Base-by-base conservation (phyloP, 2,113 vertebrate species). In the Zosterops borbonicus region DNA sequence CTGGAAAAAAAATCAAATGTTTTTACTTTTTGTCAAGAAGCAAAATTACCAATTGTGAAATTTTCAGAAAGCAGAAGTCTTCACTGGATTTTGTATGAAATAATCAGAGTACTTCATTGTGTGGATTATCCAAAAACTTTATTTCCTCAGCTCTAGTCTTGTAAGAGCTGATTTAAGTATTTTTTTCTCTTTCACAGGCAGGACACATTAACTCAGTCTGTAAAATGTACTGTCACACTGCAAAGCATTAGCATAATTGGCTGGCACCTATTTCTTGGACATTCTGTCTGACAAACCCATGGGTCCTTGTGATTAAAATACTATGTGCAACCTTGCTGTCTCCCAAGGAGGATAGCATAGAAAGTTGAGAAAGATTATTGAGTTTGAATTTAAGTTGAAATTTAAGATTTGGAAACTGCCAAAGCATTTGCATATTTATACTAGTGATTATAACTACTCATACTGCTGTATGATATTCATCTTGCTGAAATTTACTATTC, bases 211-310 rank as follows among this genome's bases (percentile, higher is more conserved):
- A 78, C 68, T 83, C 42, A 70, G 14, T 74, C 75, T 92, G 63
- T 92, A 92, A 91, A 95, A 94, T 95, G 31, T 96, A 88, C 67
- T 94, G 90, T 86, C 90, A 94, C 59, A 78, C 63, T 90, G 67
- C 67, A 92, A 83, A 88, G 29, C 27, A 90, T 91, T 95, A 92
- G 39, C 90, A 94, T 95, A 96, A 97, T 94, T 86, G 44, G 82
- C 90, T 95, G 85, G 82, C 95, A 88, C 75, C 59, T 91, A 76
- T 63, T 90, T 95, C 78, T 90, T 95, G 90, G 94, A 90, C 78
- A 83, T 87, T 92, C 82, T 94, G 82, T 86, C 78, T 90, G 33
- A 87, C 42, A 90, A 88, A 95, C 42, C 84, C 70, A 67, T 50
- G 78, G 85, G 78, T 83, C 53, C 50, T 87, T 85, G 47, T 86